Conservation (phyloP, 1,140 invertebrate species). For the Drosophila leontia region DNA sequence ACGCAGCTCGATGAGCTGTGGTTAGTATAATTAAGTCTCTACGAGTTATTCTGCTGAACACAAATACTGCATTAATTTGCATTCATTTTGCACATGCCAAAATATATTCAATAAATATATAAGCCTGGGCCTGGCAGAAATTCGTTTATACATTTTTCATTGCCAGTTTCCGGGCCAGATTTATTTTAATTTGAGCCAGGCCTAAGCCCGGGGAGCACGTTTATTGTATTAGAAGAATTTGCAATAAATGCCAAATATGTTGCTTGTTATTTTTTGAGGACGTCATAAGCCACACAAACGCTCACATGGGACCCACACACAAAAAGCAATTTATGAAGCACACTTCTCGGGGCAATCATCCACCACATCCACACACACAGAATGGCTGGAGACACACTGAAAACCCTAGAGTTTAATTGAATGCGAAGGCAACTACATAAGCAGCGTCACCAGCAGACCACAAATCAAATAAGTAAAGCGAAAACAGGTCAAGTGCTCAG, state of each 20-base stretch:
- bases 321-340: conserved; percentile 51
- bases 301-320: conserved; percentile 23
- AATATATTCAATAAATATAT: conserved; percentile 2
- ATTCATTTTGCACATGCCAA: conserved; percentile 9
- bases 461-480: conserved; percentile 51
- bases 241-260: conserved; percentile 41
- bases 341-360: conserved; percentile 37
- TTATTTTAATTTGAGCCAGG: conserved; percentile 19
- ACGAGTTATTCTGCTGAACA: conserved; percentile 8
- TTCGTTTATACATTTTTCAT: not conserved
- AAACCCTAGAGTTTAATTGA: conserved; percentile 60
- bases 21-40: conserved; percentile 33
- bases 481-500: conserved; percentile 67
- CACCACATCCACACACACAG: not conserved
- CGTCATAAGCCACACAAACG: conserved; percentile 2
- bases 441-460: conserved; percentile 44
- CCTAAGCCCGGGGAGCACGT: conserved; percentile 1
- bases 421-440: conserved; percentile 61
- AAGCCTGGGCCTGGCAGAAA: conserved; percentile 6
- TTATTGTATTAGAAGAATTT: conserved; percentile 15
- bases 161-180: conserved; percentile 12
- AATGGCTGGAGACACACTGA: not conserved
- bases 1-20: conserved; percentile 19
- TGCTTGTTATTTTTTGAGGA: conserved; percentile 17
- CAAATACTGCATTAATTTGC: conserved; percentile 34